Evolutionary conservation across 2,888 invertebrate genomes (phyloP).

Genomic region (Caenorhabditis sp.): DNA sequence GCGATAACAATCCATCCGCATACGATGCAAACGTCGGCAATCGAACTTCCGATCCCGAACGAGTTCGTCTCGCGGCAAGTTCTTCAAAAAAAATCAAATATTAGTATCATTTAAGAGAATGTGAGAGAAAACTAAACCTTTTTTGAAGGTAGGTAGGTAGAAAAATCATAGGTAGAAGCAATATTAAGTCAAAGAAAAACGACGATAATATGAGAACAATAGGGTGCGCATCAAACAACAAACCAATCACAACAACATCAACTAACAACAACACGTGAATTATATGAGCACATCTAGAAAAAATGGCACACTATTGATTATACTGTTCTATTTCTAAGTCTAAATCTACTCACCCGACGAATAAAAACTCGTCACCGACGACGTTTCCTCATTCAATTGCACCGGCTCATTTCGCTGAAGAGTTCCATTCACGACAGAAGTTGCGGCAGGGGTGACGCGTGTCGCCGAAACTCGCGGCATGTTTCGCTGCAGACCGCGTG

Average conservation of each 20-base stretch:
- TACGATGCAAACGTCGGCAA: slow-evolving; percentile 20
- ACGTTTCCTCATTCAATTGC: slow-evolving; percentile 51
- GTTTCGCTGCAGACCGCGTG: slow-evolving; percentile 44
- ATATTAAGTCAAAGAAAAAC: neutral
- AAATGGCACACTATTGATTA: slow-evolving; percentile 22
- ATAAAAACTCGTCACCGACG: slow-evolving; percentile 50
- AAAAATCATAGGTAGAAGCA: neutral
- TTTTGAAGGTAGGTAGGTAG: neutral
- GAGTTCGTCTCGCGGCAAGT: slow-evolving; percentile 20
- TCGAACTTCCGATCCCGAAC: slow-evolving; percentile 31
- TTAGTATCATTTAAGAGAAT: neutral
- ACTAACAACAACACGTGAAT: slow-evolving; percentile 14
- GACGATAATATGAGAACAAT: neutral
- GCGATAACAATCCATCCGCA: neutral
- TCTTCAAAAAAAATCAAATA: neutral
- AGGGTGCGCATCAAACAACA: neutral
- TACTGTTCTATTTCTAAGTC: too few species aligned
- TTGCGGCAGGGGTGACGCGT: too few species aligned
- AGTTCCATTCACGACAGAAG: slow-evolving; percentile 20
- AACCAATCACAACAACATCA: slow-evolving; percentile 1
- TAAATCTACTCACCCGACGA: slow-evolving; percentile 47
- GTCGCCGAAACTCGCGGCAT: slow-evolving; percentile 44
- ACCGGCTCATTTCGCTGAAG: slow-evolving; percentile 37
- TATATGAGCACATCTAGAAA: slow-evolving; percentile 40
- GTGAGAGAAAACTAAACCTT: neutral